These are phyloP conservation scores for Achlya flavicornis DNA, from an alignment of 2,888 invertebrate genomes.

Conservation along the genomic window DNA sequence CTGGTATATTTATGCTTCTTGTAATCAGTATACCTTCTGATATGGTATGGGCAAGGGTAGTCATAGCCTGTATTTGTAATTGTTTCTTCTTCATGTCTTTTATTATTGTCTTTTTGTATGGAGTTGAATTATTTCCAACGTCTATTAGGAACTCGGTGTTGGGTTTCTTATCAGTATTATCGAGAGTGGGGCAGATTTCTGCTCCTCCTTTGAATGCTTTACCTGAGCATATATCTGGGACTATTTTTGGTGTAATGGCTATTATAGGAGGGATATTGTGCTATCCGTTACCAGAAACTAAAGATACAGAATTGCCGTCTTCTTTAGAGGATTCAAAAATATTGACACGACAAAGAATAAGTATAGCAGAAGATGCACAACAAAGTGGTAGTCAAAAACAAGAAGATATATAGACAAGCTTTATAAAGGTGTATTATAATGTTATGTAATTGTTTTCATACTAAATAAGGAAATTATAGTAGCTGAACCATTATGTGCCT, in stretches of 20 bases:
- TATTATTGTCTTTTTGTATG: slow-evolving; percentile 91
- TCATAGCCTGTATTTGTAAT: slow-evolving; percentile 87
- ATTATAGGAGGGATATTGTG: slow-evolving; percentile 86
- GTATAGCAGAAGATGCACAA: slow-evolving; percentile 14
- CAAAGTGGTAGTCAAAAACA: not conserved
- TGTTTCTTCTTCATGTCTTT: slow-evolving; percentile 91
- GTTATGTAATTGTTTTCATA: too few relatives aligned
- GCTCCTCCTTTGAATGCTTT: slow-evolving; percentile 90
- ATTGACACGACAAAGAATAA: slow-evolving; percentile 29
- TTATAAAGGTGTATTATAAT: not conserved
- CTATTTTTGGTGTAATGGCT: slow-evolving; percentile 87
- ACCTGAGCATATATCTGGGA: slow-evolving; percentile 48
- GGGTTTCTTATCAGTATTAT: slow-evolving; percentile 90
- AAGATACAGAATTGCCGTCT: slow-evolving; percentile 59
- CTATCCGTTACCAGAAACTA: slow-evolving; percentile 86
- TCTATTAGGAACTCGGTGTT: slow-evolving; percentile 92
- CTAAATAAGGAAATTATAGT: not conserved
- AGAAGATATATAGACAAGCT: not conserved
- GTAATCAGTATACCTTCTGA: slow-evolving; percentile 49
- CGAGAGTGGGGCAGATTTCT: slow-evolving; percentile 90
- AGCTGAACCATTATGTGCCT: not conserved
- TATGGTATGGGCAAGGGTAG: slow-evolving; percentile 74
- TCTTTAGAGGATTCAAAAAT: slow-evolving; percentile 56
- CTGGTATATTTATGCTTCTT: slow-evolving; percentile 61
- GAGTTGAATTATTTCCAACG: slow-evolving; percentile 94